Conservation (phyloP, 2,888 invertebrate species). For the Caenorhabditis wallacei region DNA sequence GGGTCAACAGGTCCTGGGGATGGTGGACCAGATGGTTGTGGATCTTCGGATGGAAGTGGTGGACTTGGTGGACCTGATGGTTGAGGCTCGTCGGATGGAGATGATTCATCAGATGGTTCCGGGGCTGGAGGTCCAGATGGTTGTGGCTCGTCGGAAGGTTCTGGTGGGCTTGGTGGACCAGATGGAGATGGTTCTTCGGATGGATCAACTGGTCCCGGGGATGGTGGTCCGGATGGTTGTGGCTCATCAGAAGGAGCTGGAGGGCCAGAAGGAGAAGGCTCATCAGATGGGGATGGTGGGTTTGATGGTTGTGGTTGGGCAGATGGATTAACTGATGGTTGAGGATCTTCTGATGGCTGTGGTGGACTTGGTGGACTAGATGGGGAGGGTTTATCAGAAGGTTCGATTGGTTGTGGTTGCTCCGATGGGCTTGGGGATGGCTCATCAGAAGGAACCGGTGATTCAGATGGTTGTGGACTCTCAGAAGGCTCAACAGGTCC, state of each 20-base stretch:
- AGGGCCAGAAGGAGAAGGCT: neutral
- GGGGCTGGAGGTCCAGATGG: constrained; percentile 7
- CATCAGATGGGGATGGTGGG: neutral
- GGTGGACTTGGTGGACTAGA: neutral
- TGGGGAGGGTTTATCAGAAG: constrained; percentile 17
- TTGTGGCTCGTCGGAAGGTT: neutral
- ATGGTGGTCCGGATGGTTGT: neutral
- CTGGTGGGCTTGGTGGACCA: neutral
- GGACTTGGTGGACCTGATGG: constrained; percentile 15
- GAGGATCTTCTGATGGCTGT: constrained; percentile 1
- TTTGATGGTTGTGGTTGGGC: constrained; percentile 5
- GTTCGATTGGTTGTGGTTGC: neutral
- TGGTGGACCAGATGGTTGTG: constrained; percentile 3
- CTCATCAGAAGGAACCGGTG: neutral
- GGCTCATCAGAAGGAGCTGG: neutral
- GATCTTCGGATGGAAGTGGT: constrained; percentile 18
- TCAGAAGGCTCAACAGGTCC: neutral
- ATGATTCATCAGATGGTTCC: constrained; percentile 1
- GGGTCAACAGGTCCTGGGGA: constrained; percentile 1
- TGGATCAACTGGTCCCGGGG: neutral
- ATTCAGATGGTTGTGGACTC: neutral
- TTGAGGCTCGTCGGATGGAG: constrained; percentile 3
- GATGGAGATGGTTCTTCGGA: too few relatives aligned
- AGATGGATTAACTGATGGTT: too few relatives aligned
- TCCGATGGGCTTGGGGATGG: neutral